Evolutionary conservation across 2,888 invertebrate genomes (phyloP).

Genomic region (Zootermopsis nevadensis): DNA sequence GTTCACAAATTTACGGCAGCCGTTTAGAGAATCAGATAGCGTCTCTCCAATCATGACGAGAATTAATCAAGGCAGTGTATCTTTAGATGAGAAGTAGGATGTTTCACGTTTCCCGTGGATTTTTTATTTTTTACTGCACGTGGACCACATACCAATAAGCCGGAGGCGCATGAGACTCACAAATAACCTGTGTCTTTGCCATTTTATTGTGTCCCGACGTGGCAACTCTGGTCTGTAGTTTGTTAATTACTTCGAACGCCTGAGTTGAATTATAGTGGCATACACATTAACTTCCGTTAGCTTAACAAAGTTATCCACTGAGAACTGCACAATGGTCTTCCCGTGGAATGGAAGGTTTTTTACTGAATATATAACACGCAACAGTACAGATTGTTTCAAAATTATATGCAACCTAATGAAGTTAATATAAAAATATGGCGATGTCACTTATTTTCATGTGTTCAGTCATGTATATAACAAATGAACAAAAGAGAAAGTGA

Average conservation of each 20-base stretch:
- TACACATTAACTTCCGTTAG: constrained; percentile 16
- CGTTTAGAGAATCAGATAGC: not conserved
- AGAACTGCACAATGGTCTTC: not conserved
- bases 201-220: constrained; percentile 4
- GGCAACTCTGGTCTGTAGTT: not conserved
- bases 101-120: not conserved
- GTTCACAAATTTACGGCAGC: not conserved
- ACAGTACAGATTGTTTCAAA: too few species aligned
- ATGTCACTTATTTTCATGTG: too few species aligned
- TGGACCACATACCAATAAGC: not conserved
- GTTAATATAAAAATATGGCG: too few species aligned
- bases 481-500: too few species aligned
- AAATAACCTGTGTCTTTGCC: too few species aligned
- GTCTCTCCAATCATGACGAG: not conserved
- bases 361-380: too few species aligned
- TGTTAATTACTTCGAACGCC: constrained; percentile 12
- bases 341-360: not conserved
- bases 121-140: not conserved
- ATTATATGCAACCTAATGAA: too few species aligned
- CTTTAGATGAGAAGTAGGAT: not conserved
- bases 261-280: constrained; percentile 13
- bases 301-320: constrained; percentile 10
- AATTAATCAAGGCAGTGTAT: constrained; percentile 19
- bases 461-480: too few species aligned
- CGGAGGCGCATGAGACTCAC: too few species aligned